Evolutionary conservation across 2,797 vertebrate species (phyloP).

Genomic region (Cyclura pinguis): DNA sequence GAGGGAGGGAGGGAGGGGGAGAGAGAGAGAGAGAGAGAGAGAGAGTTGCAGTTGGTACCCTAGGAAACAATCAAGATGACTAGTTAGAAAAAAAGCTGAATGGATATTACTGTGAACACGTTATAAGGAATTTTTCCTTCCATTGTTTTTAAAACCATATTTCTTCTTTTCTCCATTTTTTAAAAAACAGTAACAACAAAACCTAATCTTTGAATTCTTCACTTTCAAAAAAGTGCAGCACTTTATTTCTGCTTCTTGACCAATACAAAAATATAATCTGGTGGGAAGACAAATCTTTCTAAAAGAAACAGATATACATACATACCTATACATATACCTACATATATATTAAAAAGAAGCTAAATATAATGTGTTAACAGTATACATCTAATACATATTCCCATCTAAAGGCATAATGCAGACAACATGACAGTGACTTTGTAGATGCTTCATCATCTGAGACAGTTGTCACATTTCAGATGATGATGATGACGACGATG

Average conservation of each 20-base stretch:
- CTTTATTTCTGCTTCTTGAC: neutral
- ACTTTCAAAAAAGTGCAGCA: neutral
- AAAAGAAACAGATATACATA: neutral
- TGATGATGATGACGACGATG: neutral
- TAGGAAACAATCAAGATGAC: slow-evolving; percentile 3
- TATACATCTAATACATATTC: neutral
- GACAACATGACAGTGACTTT: neutral
- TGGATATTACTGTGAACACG: neutral
- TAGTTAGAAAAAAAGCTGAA: slow-evolving; percentile 6
- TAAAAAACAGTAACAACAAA: neutral
- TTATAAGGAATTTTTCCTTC: neutral
- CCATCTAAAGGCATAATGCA: neutral
- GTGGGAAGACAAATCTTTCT: neutral
- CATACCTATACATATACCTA: too few relatives aligned
- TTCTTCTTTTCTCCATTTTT: neutral
- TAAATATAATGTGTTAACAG: neutral
- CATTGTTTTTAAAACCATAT: neutral
- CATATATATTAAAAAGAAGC: neutral
- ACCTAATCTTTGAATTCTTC: neutral
- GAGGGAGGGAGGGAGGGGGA: too few relatives aligned
- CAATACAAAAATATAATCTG: neutral
- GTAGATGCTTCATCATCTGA: slow-evolving; percentile 10
- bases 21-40: too few relatives aligned
- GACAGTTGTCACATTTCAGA: neutral
- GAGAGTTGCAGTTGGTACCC: neutral